Base-by-base conservation (phyloP, 2,797 vertebrate species). In the Triplophysa bombifrons region DNA sequence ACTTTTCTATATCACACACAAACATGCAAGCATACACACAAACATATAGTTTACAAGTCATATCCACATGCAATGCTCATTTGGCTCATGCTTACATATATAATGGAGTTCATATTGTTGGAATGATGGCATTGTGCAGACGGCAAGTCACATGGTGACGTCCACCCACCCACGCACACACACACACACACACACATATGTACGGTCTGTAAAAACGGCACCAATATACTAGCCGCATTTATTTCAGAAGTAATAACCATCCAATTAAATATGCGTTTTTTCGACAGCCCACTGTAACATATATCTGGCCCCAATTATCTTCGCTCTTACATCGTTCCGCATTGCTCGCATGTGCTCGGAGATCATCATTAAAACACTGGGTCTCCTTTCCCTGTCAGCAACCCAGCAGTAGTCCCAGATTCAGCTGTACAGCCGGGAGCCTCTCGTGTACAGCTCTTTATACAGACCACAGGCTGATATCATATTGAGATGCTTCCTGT, bases 391-490 rank as follows among this genome's bases (percentile, higher is more conserved):
- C 22, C 78, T 73, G 70, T 80, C 63, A 70, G 46, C 25, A 64
- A 61, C 38, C 78, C 84, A 86, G 83, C 67, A 82, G 60, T 69
- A 48, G 51, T 48, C 16, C 81, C 60, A 20, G 38, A 72, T 81
- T 81, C 67, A 79, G 85, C 80, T 72, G 86, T 79, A 87, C 85
- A 86, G 83, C 70, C 76, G 84, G 78, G 85, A 48, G 70, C 78
- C 84, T 81, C 76, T 86, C 88, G 83, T 84, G 58, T 84, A 82
- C 86, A 74, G 83, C 85, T 83, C 80, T 89, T 87, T 85, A 88
- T 85, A 83, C 77, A 87, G 88, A 89, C 91, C 92, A 90, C 89
- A 89, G 88, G 82, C 85, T 61, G 86, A 86, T 84, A 66, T 91
- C 90, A 89, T 87, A 88, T 89, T 3, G 88, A 89, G 87, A 83